Evolutionary conservation across 2,113 vertebrate species (phyloP).

Genomic region (Patagioenas fasciata): DNA sequence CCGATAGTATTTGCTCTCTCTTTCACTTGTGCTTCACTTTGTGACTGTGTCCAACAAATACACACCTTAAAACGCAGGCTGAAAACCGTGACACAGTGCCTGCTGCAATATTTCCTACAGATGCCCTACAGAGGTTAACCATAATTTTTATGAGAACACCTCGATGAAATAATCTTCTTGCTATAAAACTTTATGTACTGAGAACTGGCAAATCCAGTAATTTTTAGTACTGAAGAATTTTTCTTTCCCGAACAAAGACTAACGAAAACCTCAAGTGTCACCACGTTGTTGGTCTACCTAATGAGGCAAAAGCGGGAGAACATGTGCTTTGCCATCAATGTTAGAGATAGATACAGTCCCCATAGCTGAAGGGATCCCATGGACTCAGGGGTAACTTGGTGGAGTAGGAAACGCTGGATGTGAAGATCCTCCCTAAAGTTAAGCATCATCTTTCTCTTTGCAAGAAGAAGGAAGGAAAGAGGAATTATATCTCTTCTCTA

Average conservation of each 20-base stretch:
- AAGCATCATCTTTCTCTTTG: neutral
- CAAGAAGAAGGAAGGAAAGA: neutral
- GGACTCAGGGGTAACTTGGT: neutral
- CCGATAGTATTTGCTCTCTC: accelerated
- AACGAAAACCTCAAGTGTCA: neutral
- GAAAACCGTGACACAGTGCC: neutral
- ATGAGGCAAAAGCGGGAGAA: neutral
- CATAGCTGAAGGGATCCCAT: accelerated
- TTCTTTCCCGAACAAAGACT: neutral
- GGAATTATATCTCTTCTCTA: neutral
- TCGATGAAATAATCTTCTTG: neutral
- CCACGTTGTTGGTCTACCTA: neutral
- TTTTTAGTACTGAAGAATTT: neutral
- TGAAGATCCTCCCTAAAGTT: neutral
- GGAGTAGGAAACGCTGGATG: neutral
- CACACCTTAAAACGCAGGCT: accelerated
- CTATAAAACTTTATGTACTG: neutral
- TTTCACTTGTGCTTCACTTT: neutral
- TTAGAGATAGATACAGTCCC: no score
- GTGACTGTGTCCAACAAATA: neutral
- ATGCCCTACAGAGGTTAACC: neutral
- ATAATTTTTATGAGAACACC: neutral
- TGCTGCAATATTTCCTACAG: neutral
- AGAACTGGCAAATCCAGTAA: neutral
- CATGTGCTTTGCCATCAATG: neutral